Base-by-base conservation (phyloP, 2,113 vertebrate genomes). In the Platanista minor region DNA sequence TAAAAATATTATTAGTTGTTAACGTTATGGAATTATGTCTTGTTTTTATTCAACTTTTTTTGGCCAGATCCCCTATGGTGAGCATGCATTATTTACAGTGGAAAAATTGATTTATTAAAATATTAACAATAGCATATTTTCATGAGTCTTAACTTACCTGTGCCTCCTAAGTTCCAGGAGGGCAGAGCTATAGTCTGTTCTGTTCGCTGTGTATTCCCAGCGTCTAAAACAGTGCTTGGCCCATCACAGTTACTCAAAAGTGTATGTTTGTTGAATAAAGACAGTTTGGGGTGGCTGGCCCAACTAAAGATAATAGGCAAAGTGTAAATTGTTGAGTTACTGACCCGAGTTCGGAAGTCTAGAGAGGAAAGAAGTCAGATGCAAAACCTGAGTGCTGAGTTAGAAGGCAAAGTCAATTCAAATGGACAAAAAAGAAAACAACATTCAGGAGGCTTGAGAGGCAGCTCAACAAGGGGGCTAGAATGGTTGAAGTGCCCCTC, bases 401-500 rank as follows among this genome's bases (percentile, higher is more conserved):
- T 33, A 21, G 6, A 86, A 92, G 71, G 85, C 71, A 67, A 15
- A 61, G 9, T 59, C 43, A 31, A 14, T 31, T 61, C 69, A 41
- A 8, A 49, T 3, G 29, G 61, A 67, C 27, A 66, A 41, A 33
- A 71, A 66, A 39, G 46, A 41, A 90, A 67, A 21, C 4, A 25
- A 1, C 49, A 8, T 7, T 11, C 15, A 39, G 21, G 75, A 52
- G 41, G n/a, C 33, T n/a, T n/a, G 57, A 43, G 41, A 74, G 18
- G 0, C 69, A 5, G 12, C 61, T 87, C 36, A 66, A 0, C 10
- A 29, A 0, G 5, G 33, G n/a, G 36, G 29, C 3, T n/a, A 5
- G 61, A 27, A 25, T 0, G 1, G 15, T 9, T 2, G 13, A 2
- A 20, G 23, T 0, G 0, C 36, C 57, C 2, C 23, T 20, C 8